Evolutionary conservation across 2,797 vertebrate species (phyloP), one percentile per base, ranked within the genome.

Genomic region (Hoplostethus mediterraneus): DNA sequence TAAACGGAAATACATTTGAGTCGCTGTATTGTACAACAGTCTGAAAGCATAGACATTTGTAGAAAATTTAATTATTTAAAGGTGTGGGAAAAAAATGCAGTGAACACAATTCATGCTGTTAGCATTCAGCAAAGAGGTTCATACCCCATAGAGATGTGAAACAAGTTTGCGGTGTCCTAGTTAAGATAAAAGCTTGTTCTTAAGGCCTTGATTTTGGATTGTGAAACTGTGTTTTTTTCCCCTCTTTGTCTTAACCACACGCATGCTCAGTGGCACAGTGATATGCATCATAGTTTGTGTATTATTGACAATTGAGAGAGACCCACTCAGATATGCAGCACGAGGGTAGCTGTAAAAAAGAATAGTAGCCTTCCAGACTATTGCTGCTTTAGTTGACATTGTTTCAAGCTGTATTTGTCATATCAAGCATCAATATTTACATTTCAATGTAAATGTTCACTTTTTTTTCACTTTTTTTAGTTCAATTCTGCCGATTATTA

Each of bases 131-230:
- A 65, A 62, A 75, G 54, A 63, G 73, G 54, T 77, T 77, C 67
- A 61, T 13, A 56, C 56, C 52, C 61, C 73, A 28, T 40, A 63
- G 47, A 84, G 83, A 74, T 70, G 74, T 51, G 64, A 87, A 77
- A 74, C 63, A 82, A 79, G 78, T 79, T 73, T 79, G 74, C 81
- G 77, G 53, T 61, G 78, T 75, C 82, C 83, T 81, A 88, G 79
- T 87, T 90, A 87, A 88, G 86, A 93, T 92, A 79, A 92, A 91
- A 90, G 77, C 66, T 58, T 78, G 45, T 80, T 88, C 75, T 87
- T 82, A 84, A 86, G 31, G 79, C 69, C 81, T 83, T 86, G 80
- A 87, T 89, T 87, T 87, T 82, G 42, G 16, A 82, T 82, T 80
- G 55, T 47, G 56, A 71, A 79, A 72, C 53, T 71, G 48, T 44